Conservation (phyloP, 2,797 vertebrate genomes). For the Anas flavirostris region DNA sequence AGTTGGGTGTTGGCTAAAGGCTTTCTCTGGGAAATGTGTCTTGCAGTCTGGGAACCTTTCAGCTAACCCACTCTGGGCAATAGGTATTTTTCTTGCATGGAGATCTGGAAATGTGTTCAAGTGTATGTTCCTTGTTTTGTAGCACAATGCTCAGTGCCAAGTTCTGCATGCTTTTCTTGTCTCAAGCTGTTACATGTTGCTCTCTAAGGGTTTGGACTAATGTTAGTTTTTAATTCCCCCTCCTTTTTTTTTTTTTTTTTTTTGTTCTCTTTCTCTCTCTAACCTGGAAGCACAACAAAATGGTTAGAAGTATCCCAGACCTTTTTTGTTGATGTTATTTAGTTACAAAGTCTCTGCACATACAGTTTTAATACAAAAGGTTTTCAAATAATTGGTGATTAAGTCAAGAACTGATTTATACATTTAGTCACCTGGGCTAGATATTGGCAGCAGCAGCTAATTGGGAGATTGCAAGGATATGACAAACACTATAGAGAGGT, state of each 20-base stretch:
- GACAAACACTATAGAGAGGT: neutral
- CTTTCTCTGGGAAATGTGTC: neutral
- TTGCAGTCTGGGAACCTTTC: neutral
- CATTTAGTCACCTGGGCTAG: neutral
- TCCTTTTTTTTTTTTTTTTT: neutral
- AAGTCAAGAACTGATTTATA: neutral
- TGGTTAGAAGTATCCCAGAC: neutral
- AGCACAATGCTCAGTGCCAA: neutral
- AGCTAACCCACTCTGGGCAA: neutral
- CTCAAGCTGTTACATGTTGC: constrained; percentile 2
- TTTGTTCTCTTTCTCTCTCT: neutral
- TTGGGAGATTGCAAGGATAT: neutral
- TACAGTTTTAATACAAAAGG: neutral
- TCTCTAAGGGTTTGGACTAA: neutral
- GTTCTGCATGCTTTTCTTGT: constrained; percentile 4
- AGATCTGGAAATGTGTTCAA: neutral
- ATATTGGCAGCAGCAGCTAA: neutral
- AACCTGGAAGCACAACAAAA: neutral
- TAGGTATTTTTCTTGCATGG: constrained; percentile 2
- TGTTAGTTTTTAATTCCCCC: neutral
- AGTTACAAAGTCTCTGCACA: neutral
- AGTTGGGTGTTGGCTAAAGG: neutral
- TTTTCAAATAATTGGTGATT: neutral
- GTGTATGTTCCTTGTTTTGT: neutral
- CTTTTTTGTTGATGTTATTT: neutral